A percentile compares a stretch with the other conserved stretches of the same genome.
phyloP scores from a whole-genome alignment of 2,113 vertebrate genomes.

The Vulpes vulpes region DNA sequence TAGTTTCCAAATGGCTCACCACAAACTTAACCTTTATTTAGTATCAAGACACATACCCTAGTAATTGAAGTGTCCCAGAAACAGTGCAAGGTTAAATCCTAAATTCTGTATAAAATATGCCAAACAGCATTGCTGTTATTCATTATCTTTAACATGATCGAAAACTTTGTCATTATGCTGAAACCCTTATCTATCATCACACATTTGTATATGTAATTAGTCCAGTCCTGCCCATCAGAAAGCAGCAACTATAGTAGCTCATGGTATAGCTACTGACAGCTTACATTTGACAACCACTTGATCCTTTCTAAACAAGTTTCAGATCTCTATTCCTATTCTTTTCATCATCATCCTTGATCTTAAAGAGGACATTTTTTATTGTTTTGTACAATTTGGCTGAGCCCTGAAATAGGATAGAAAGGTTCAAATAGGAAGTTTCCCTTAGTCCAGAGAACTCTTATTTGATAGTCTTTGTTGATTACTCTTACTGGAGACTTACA shows the following conservation, averaged over 20 bases:
- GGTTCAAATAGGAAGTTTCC: background rate
- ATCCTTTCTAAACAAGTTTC: background rate
- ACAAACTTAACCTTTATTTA: background rate
- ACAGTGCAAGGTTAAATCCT: background rate
- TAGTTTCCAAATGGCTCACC: background rate
- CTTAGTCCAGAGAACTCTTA: background rate
- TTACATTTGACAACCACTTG: background rate
- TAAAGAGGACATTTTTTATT: background rate
- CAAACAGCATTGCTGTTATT: background rate
- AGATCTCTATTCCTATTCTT: background rate
- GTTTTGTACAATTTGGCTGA: background rate
- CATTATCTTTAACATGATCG: background rate
- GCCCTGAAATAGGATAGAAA: background rate
- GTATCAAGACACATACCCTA: background rate
- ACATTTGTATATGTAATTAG: background rate
- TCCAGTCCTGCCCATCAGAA: background rate
- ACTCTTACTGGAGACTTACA: background rate
- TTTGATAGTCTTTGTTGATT: background rate
- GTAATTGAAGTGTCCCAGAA: background rate
- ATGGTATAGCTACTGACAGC: background rate
- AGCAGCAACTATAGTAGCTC: background rate
- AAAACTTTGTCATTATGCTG: background rate
- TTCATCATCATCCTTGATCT: background rate
- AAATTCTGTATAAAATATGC: background rate
- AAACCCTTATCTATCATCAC: background rate